phyloP scores from a whole-genome alignment of 2,113 vertebrate species.

The Columba janthina region DNA sequence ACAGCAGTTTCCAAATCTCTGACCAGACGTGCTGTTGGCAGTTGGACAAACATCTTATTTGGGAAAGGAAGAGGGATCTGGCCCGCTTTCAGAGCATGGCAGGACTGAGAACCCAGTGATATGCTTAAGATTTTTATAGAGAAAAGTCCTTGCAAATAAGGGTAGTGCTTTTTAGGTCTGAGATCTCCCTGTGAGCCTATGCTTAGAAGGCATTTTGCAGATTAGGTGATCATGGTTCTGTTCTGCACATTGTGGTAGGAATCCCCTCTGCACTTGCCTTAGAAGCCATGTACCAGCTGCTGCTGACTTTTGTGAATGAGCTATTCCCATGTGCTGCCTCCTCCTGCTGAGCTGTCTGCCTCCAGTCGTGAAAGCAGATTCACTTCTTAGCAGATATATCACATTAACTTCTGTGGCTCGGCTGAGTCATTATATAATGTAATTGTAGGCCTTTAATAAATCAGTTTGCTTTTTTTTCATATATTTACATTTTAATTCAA shows the following conservation, averaged over 20 bases:
- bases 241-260: background rate
- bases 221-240: background rate
- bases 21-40: background rate
- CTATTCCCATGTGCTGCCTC: background rate
- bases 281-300: background rate
- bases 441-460: conserved; percentile 5
- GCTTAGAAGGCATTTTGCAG: background rate
- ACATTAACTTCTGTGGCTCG: background rate
- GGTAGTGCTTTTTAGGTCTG: background rate
- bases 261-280: background rate
- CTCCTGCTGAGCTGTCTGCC: background rate
- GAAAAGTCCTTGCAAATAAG: background rate
- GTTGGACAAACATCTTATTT: background rate
- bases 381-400: background rate
- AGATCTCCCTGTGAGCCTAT: background rate
- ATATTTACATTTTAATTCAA: background rate
- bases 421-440: background rate
- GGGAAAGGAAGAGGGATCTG: background rate
- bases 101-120: background rate
- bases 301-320: background rate
- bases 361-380: conserved; percentile 4
- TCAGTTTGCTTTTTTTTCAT: background rate
- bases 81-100: background rate
- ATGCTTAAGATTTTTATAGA: background rate
- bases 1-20: background rate